Evolutionary conservation across 2,797 vertebrate species (phyloP).

Genomic region (Lateolabrax maculatus): DNA sequence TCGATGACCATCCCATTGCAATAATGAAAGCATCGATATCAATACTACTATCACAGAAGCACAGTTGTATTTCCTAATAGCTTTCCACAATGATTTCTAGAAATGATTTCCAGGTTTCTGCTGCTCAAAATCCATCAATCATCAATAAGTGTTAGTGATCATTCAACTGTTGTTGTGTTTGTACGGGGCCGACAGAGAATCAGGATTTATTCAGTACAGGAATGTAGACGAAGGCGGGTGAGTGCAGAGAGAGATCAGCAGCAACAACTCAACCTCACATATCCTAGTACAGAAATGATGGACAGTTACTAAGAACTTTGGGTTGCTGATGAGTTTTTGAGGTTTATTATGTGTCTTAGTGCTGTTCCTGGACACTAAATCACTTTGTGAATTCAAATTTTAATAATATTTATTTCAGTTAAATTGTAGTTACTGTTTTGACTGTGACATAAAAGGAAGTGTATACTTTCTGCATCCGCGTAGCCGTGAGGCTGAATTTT

Average conservation of each 20-base stretch:
- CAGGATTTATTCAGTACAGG: neutral
- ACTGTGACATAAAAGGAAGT: too few relatives aligned
- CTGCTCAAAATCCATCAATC: neutral
- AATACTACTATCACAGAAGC: constrained; percentile 11
- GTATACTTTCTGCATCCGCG: too few relatives aligned
- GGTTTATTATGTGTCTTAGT: too few relatives aligned
- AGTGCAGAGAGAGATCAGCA: neutral
- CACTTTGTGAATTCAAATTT: too few relatives aligned
- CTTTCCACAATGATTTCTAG: neutral
- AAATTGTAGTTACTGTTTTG: too few relatives aligned
- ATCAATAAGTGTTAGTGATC: neutral
- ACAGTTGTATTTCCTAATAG: neutral
- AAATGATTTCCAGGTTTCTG: constrained; percentile 27
- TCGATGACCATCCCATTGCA: constrained; percentile 50
- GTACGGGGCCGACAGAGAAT: neutral
- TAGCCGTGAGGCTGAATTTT: too few relatives aligned
- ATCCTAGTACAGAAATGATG: too few relatives aligned
- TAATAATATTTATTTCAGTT: too few relatives aligned
- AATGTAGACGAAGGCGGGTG: rapidly evolving
- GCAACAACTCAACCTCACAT: neutral
- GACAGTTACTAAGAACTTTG: too few relatives aligned
- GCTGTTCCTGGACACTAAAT: too few relatives aligned
- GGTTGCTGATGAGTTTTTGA: too few relatives aligned
- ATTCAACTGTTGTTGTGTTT: neutral
- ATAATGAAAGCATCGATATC: constrained; percentile 51